Evolutionary conservation across 2,113 vertebrate genomes (phyloP).

Genomic region (Anseranas semipalmata): DNA sequence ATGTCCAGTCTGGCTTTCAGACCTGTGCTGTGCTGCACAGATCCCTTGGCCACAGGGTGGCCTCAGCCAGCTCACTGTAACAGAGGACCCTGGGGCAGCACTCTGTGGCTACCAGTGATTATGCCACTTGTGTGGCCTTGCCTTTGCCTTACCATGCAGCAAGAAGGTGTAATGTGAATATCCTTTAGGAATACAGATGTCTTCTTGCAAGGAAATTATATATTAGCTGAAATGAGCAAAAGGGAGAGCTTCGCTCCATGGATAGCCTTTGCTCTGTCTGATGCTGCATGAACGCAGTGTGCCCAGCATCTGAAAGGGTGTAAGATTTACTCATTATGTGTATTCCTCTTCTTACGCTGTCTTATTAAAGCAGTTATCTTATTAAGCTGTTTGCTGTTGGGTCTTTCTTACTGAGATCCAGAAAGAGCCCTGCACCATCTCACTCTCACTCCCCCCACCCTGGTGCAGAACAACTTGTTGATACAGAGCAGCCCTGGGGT

Average conservation of each 20-base stretch:
- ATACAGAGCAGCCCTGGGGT: not conserved
- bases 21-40: too few species aligned
- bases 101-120: too few species aligned
- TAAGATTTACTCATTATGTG: not conserved
- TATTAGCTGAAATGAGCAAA: not conserved
- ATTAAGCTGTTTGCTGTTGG: not conserved
- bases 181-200: too few species aligned
- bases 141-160: too few species aligned
- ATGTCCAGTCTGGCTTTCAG: too few species aligned
- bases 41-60: too few species aligned
- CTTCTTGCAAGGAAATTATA: too few species aligned
- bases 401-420: not conserved
- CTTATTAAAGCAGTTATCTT: not conserved
- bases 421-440: not conserved
- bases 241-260: not conserved
- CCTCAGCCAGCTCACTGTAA: too few species aligned
- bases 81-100: too few species aligned
- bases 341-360: not conserved
- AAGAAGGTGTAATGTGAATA: too few species aligned
- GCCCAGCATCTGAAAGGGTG: accelerated
- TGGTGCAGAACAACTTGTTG: not conserved
- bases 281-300: accelerated
- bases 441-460: not conserved
- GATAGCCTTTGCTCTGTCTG: not conserved
- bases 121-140: too few species aligned